Percentiles rank a stretch among this genome's conserved stretches.
Conservation (phyloP, 2,888 invertebrate genomes). For the Aelia acuminata region DNA sequence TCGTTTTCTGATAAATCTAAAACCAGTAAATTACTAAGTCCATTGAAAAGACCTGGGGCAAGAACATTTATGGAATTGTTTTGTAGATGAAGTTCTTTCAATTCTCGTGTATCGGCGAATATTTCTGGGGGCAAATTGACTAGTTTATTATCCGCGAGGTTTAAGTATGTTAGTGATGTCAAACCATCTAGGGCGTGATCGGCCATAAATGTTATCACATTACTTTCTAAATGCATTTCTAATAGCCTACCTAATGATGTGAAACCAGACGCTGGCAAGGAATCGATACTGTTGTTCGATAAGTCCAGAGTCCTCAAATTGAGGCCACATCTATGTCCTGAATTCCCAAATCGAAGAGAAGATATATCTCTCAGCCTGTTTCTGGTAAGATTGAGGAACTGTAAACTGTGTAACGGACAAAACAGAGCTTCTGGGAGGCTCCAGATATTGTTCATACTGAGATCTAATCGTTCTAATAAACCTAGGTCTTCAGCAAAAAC, state of each 20-base stretch:
- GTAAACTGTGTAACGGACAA: conserved; percentile 81
- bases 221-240: conserved; percentile 82
- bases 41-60: conserved; percentile 84
- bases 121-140: conserved; percentile 85
- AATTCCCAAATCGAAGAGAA: conserved; percentile 78
- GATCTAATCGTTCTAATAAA: conserved; percentile 80
- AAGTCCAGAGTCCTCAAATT: conserved; percentile 81
- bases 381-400: conserved; percentile 83
- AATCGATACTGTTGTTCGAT: conserved; percentile 84
- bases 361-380: conserved; percentile 83
- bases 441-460: conserved; percentile 87
- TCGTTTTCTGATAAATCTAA: conserved; percentile 85
- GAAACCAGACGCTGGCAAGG: conserved; percentile 80
- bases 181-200: conserved; percentile 85
- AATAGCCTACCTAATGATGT: conserved; percentile 80
- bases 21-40: conserved; percentile 81
- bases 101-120: conserved; percentile 82
- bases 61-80: conserved; percentile 87
- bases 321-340: conserved; percentile 77
- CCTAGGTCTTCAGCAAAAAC: conserved; percentile 83
- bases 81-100: conserved; percentile 85
- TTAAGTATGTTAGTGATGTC: conserved; percentile 79
- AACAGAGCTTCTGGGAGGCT: conserved; percentile 82
- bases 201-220: conserved; percentile 81
- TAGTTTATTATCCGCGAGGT: conserved; percentile 85